Evolutionary conservation across 2,888 invertebrate species (phyloP).

Genomic region (Drosophila paramelanica): DNA sequence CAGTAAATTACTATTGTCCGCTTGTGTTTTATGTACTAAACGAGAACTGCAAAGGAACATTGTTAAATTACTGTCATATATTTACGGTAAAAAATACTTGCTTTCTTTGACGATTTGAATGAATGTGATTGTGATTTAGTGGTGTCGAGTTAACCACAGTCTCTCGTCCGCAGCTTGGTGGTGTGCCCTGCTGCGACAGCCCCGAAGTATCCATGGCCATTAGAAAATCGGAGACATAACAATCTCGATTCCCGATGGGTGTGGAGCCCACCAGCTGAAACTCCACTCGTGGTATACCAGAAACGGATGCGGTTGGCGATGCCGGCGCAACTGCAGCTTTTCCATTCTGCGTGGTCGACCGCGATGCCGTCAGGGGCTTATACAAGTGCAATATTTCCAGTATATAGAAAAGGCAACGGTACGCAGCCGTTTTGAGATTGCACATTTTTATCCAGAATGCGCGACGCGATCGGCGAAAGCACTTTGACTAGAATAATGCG

Average conservation of each 20-base stretch:
- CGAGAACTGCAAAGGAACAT: conserved; percentile 24
- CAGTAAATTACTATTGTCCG: conserved; percentile 17
- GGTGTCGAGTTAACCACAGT: conserved; percentile 84
- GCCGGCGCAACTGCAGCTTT: conserved; percentile 25
- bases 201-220: conserved; percentile 69
- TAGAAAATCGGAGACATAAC: conserved; percentile 56
- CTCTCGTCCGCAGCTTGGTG: conserved; percentile 59
- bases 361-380: conserved; percentile 47
- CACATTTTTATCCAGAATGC: conserved; percentile 82
- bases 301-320: conserved; percentile 42
- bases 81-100: conserved; percentile 39
- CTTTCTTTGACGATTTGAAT: conserved; percentile 76
- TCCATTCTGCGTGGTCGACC: conserved; percentile 13
- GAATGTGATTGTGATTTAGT: conserved; percentile 79
- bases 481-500: conserved; percentile 71
- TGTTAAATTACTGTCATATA: neutral
- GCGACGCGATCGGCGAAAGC: conserved; percentile 80
- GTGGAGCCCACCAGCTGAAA: conserved; percentile 68
- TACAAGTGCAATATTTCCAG: conserved; percentile 75
- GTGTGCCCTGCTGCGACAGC: conserved; percentile 73
- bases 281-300: conserved; percentile 46
- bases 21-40: conserved; percentile 34
- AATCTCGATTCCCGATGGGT: conserved; percentile 65
- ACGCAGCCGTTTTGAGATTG: conserved; percentile 80
- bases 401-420: conserved; percentile 71